phyloP scores from a whole-genome alignment of 1,140 invertebrate species.

The Dryas iulia region DNA sequence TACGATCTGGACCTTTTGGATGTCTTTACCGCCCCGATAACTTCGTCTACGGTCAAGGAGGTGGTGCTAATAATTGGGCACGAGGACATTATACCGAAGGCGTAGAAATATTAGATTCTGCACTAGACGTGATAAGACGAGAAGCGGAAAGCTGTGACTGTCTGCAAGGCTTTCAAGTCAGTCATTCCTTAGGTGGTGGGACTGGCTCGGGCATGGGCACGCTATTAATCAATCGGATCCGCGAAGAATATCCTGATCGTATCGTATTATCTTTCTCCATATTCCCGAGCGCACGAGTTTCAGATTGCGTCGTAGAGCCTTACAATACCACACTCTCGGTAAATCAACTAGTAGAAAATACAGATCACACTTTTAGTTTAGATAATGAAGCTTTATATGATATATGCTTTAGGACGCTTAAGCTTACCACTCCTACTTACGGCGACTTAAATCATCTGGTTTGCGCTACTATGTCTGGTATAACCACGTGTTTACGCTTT shows the following conservation, averaged over 20 bases:
- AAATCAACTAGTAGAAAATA: constrained; percentile 93
- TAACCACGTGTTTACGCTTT: constrained; percentile 93
- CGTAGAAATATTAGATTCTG: constrained; percentile 92
- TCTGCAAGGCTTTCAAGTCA: constrained; percentile 92
- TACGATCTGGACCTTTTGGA: constrained; percentile 89
- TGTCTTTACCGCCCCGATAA: constrained; percentile 93
- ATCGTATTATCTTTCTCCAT: constrained; percentile 96
- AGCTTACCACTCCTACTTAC: constrained; percentile 93
- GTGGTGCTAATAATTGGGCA: constrained; percentile 88
- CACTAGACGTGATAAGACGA: constrained; percentile 92
- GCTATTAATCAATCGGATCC: constrained; percentile 90
- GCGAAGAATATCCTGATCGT: constrained; percentile 94
- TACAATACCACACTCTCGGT: constrained; percentile 95
- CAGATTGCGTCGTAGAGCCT: constrained; percentile 93
- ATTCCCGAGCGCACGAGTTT: constrained; percentile 94
- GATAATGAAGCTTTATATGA: constrained; percentile 96
- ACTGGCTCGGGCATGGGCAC: constrained; percentile 95
- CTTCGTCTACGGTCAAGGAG: constrained; percentile 90
- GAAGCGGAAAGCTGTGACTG: constrained; percentile 95
- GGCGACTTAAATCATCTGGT: constrained; percentile 92
- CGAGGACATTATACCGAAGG: constrained; percentile 97
- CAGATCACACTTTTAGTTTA: constrained; percentile 93
- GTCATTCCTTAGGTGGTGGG: constrained; percentile 90
- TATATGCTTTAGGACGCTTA: constrained; percentile 95
- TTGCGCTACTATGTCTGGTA: constrained; percentile 92